Percentiles rank a stretch among this genome's conserved stretches.
These are phyloP conservation scores for Lepidostoma basale DNA, from an alignment of 1,140 invertebrate genomes.

Conservation along the genomic window DNA sequence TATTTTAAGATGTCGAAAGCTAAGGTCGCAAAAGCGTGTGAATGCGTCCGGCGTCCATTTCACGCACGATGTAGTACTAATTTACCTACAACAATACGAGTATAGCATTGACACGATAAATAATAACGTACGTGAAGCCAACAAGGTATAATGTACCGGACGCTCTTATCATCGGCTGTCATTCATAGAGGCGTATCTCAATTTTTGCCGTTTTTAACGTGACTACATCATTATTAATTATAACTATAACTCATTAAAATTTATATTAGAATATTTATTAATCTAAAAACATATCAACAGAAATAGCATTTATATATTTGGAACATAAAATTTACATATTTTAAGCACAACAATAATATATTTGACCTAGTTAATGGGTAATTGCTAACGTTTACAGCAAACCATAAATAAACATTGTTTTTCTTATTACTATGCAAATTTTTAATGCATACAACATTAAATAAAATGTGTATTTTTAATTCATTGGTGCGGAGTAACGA, in stretches of 20 bases:
- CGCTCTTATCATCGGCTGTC: not conserved
- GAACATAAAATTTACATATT: not conserved
- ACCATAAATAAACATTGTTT: too few species aligned
- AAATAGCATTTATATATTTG: not conserved
- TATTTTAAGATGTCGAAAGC: too few species aligned
- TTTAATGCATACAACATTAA: too few species aligned
- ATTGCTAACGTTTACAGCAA: too few species aligned
- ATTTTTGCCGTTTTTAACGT: not conserved
- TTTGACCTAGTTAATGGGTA: too few species aligned
- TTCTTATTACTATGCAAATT: too few species aligned
- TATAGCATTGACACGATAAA: slow-evolving; percentile 13
- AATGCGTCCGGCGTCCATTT: not conserved
- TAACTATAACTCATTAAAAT: not conserved
- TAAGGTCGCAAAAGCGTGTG: slow-evolving; percentile 1
- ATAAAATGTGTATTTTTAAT: too few species aligned
- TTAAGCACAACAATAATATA: too few species aligned
- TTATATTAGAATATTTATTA: not conserved
- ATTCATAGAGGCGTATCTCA: not conserved
- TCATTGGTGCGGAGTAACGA: too few species aligned
- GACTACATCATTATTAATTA: not conserved
- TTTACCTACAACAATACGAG: not conserved
- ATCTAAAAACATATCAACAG: not conserved
- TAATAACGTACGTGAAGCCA: too few species aligned
- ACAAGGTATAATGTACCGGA: not conserved
- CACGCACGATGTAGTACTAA: slow-evolving; percentile 23